Evolutionary conservation across 37 sponge, comb jelly and placozoan genomes (phyloP), one percentile per base, ranked within the genome.

Genomic region (Dysidea cf. avara): DNA sequence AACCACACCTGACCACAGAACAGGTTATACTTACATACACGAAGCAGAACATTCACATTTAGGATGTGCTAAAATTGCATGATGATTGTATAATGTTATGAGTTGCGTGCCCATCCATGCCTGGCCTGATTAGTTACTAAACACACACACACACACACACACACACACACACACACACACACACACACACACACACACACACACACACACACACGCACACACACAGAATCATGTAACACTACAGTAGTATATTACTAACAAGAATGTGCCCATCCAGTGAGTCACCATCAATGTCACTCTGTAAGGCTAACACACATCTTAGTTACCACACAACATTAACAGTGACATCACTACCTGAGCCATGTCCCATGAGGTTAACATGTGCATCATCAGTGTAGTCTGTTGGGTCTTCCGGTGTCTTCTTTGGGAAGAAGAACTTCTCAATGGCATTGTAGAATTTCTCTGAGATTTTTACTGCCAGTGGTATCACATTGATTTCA

Each of bases 401-500:
- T 33, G 13, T 5, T 32, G 37, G n/a, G 47, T 81, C 81, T 13
- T 51, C 58, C 4, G 37, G 22, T 30, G 34, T 50, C 46, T 32
- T 40, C 53, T 76, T 73, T 50, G 91, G 90, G 63, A 96, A 86
- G 63, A 96, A 96, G 94, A 89, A 96, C 51, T 86, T 81, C 16
- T 91, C 79, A 62, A 96, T 68, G 13, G 84, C 83, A 56, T 89
- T 68, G 56, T 85, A 96, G 79, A 96, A 89, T 7, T 75, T 79
- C 6, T 76, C 50, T 2, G 97, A 93, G 3, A 96, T 33, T 24
- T 85, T 53, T 2, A 95, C 94, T 11, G 86, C 77, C 68, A 96
- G 83, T 11, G 97, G 97, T 0, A 96, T 90, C 3, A 96, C 78
- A 46, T 96, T 96, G 51, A 96, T 72, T 61, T 96, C 97, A 22